Base-by-base conservation (phyloP, 1,140 invertebrate species). In the Nilaparvata lugens region DNA sequence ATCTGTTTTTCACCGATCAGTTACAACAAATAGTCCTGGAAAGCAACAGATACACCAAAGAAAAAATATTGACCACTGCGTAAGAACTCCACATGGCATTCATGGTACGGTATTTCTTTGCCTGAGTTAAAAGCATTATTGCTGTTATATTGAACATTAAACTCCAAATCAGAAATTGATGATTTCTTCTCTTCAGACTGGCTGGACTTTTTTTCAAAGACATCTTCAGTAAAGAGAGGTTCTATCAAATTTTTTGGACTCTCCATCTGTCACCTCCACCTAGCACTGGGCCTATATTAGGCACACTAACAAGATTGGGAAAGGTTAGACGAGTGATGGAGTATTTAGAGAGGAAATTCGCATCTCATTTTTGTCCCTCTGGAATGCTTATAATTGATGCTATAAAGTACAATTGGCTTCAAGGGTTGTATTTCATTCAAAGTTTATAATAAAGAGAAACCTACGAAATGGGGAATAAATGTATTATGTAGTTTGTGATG, bases 71-170 rank as follows among this genome's bases (percentile, higher is more conserved):
- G 4, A 5, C 54, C 24, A 7, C 28, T 38, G 13, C 14, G 4
- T 40, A 31, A 56, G 42, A 16, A 56, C 42, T 56, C 28, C 14
- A n/a, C 54, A 4, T 56, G 54, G 54, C 5, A 31, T 11, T 56
- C 24, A 35, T 56, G 54, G 54, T 18, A n/a, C 13, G 54, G 42
- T 31, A 35, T 56, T 11, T 40, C 28, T 5, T 18, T 56, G 16
- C 54, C 54, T 16, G 54, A 56, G 23, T 56, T 56, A 18, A 56
- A 56, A 31, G 54, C 54, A 56, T 56, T 58, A 48, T 23, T 58
- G 56, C 40, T 58, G 43, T 28, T 58, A 58, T 58, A 25, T 14
- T 58, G 5, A 58, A 58, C 25, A 59, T 59, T 52, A 21, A 52
- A 59, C 35, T 25, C 42, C n/a, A 59, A 59, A 51, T 51, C 58